Conservation (phyloP, 2,113 vertebrate genomes). For the Heloderma charlesbogerti region DNA sequence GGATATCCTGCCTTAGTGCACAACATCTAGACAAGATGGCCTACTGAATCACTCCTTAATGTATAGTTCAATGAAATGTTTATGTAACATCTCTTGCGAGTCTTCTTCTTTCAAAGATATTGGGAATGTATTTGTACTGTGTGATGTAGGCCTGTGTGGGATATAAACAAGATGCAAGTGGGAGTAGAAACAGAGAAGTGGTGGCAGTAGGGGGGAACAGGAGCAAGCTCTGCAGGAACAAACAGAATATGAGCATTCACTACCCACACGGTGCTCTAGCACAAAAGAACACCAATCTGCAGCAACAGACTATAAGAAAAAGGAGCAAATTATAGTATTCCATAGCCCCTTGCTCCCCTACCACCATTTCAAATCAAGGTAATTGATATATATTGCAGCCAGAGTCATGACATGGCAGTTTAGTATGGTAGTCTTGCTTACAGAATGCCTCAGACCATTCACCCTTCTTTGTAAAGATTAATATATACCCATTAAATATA, state of each 20-base stretch:
- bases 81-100: neutral
- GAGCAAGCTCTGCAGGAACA: neutral
- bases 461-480: neutral
- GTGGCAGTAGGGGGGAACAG: conserved; percentile 9
- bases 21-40: neutral
- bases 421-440: neutral
- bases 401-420: too few relatives aligned
- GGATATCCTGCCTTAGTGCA: neutral
- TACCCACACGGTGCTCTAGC: neutral
- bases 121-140: neutral
- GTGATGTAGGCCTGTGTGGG: neutral
- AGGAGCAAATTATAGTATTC: neutral
- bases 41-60: neutral
- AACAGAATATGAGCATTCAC: conserved; percentile 6
- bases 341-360: neutral
- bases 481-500: neutral
- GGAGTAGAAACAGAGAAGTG: conserved; percentile 7
- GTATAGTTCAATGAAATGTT: neutral
- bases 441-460: neutral
- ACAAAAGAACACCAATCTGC: neutral
- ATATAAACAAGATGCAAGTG: neutral
- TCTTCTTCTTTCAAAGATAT: neutral
- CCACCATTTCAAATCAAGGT: neutral
- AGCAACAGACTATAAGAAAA: neutral
- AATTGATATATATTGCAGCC: neutral